These are phyloP conservation scores for Plectropomus leopardus DNA, from an alignment of 2,113 vertebrate genomes.

Conservation along the genomic window DNA sequence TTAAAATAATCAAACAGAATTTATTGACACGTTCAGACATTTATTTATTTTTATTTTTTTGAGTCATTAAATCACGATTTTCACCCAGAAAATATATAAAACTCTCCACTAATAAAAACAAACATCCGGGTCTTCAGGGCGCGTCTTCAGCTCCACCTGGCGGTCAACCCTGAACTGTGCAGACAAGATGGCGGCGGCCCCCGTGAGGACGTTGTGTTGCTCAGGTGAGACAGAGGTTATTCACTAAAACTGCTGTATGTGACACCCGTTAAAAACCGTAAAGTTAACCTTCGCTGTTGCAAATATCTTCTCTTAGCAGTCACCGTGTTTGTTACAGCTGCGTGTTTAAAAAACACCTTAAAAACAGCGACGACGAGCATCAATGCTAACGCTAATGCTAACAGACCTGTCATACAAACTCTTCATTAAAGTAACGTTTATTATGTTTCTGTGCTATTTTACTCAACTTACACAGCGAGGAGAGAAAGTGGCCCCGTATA, in stretches of 20 bases:
- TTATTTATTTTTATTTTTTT: no score
- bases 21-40: no score
- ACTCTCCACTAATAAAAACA: no score
- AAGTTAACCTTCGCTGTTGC: accelerated
- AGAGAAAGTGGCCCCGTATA: neutral
- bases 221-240: constrained; percentile 80
- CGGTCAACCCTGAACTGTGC: neutral
- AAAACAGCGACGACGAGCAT: neutral
- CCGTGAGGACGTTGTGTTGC: constrained; percentile 72
- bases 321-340: neutral
- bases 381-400: constrained; percentile 59
- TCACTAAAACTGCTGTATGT: accelerated
- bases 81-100: no score
- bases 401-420: neutral
- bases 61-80: no score
- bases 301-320: neutral
- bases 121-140: no score
- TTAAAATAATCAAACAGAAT: no score
- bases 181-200: constrained; percentile 81
- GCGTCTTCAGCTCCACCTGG: constrained; percentile 47
- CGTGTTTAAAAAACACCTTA: neutral
- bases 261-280: accelerated
- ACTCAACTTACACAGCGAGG: neutral
- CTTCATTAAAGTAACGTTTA: no score
- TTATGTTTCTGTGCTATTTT: neutral